Base-by-base conservation (phyloP, 2,888 invertebrate genomes). In the Pyrocoelia pectoralis region DNA sequence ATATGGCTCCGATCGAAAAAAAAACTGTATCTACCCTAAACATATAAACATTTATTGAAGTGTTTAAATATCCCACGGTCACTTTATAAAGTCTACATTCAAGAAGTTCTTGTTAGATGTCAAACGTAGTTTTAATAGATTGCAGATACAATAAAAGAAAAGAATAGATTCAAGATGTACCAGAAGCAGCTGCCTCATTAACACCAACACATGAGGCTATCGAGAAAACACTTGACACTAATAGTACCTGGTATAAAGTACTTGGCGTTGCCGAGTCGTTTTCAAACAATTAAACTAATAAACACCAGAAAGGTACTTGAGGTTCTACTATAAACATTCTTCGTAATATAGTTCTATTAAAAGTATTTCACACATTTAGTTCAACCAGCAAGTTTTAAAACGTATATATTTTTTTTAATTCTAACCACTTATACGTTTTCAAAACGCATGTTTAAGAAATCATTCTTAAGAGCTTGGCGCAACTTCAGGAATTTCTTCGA, bases 131-230 rank as follows among this genome's bases (percentile, higher is more conserved):
- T 56, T 61, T 56, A 52, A 61, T 61, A 61, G 61, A 61, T 61
- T 56, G 52, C 56, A 56, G 56, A 61, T 60, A 60, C 60, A 60
- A 60, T 60, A 61, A 56, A 56, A 61, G 61, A 61, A 61, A 61
- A 61, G 61, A 61, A 61, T 61, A 50, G 56, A 56, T 56, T 61
- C 56, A 56, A 56, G 61, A 61, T 61, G 61, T 61, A 63, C 58
- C 58, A 63, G 63, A 63, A 63, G 63, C 63, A 58, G 63, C 63
- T 59, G 58, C 63, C 63, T 63, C 63, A 63, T 63, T 63, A 63
- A 63, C 63, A 63, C 63, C 63, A 63, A 65, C 68, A 60, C 61
- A 51, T 56, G 59, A 62, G 58, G 57, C 62, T 61, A 61, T 61
- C 61, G 56, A 61, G 61, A 61, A 56, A 61, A 14, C 61, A 61